Conservation (phyloP, 2,797 vertebrate species). For the Cirrhinus molitorella region DNA sequence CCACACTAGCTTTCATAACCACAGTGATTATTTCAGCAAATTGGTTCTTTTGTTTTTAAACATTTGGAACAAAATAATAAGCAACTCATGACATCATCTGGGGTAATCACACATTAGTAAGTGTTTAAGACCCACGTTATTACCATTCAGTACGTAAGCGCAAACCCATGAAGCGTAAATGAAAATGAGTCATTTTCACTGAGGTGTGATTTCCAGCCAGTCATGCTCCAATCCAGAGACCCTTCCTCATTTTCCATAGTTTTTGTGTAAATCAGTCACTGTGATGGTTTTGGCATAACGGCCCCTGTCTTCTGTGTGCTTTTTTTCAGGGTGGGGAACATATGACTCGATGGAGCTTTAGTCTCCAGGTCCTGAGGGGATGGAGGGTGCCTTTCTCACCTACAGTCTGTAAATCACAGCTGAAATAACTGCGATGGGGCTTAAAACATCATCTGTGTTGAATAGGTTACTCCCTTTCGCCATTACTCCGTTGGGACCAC, state of each 20-base stretch:
- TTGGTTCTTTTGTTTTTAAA: slow-evolving; percentile 16
- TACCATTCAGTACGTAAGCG: slow-evolving; percentile 25
- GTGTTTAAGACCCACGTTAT: slow-evolving; percentile 35
- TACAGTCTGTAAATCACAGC: slow-evolving; percentile 59
- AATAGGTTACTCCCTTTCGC: slow-evolving; percentile 55
- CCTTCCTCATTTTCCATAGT: slow-evolving; percentile 36
- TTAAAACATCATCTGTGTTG: slow-evolving; percentile 54
- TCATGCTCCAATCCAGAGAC: slow-evolving; percentile 23
- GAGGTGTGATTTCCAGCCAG: slow-evolving; percentile 36
- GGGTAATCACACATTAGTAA: slow-evolving; percentile 19
- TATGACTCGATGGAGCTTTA: slow-evolving; percentile 23
- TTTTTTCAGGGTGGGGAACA: slow-evolving; percentile 34
- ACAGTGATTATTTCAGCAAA: background rate
- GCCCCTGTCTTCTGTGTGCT: background rate
- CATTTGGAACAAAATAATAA: slow-evolving; percentile 11
- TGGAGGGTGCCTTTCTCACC: slow-evolving; percentile 47
- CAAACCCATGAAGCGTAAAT: slow-evolving; percentile 11
- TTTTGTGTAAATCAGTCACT: slow-evolving; percentile 11
- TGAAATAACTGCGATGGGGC: slow-evolving; percentile 65
- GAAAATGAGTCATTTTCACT: slow-evolving; percentile 46
- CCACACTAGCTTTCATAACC: slow-evolving; percentile 6
- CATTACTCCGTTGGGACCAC: slow-evolving; percentile 56
- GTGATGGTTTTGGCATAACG: slow-evolving; percentile 7
- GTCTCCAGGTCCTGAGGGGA: background rate
- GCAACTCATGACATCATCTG: background rate